Percentiles rank a stretch among this genome's conserved stretches.
Conservation (phyloP, 2,888 invertebrate species). For the Ophion costatus region DNA sequence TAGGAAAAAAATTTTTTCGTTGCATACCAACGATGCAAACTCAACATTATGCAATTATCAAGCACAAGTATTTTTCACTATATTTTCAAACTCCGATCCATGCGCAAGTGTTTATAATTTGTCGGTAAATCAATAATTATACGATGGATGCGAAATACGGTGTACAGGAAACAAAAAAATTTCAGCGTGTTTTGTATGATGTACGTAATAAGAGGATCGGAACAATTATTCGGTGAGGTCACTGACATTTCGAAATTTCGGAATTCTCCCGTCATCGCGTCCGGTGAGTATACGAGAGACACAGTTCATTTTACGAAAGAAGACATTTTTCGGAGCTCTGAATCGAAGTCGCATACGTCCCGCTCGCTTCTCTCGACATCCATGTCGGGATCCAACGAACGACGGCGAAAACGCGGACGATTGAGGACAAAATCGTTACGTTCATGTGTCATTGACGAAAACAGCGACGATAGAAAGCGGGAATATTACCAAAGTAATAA, state of each 20-base stretch:
- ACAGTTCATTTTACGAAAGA: constrained; percentile 5
- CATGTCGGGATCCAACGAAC: constrained; percentile 18
- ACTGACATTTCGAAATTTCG: constrained; percentile 37
- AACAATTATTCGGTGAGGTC: constrained; percentile 52
- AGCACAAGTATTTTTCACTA: no score
- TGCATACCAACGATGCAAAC: neutral
- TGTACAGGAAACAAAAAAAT: constrained; percentile 6
- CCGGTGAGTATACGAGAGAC: constrained; percentile 56
- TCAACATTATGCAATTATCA: neutral
- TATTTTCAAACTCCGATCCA: neutral
- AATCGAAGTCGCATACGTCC: constrained; percentile 5
- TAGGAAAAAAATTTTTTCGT: neutral
- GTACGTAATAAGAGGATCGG: constrained; percentile 71
- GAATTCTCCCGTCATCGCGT: constrained; percentile 37
- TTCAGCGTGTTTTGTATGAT: constrained; percentile 72
- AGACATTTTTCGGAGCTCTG: constrained; percentile 9
- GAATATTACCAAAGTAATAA: constrained; percentile 4
- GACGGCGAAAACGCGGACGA: neutral
- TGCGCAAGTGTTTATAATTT: neutral
- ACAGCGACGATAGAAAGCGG: neutral
- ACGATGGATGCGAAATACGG: neutral
- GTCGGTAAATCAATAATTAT: neutral
- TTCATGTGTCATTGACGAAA: neutral
- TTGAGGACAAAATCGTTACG: neutral
- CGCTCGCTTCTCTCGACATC: constrained; percentile 28